Conservation (phyloP, 2,888 invertebrate species). For the Brachycybe producta region DNA sequence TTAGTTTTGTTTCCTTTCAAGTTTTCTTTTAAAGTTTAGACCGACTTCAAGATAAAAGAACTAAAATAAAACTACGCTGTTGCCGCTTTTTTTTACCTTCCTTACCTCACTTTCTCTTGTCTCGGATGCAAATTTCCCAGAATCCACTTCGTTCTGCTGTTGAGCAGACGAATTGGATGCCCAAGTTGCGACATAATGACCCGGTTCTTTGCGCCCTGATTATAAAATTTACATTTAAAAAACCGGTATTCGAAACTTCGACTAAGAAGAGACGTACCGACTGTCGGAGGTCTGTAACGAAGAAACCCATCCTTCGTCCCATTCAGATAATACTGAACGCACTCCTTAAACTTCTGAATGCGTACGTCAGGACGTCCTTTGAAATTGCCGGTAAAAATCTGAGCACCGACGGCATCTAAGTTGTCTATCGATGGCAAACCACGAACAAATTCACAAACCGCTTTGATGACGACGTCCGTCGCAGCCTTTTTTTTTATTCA, state of each 20-base stretch:
- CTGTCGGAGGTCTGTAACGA: constrained; percentile 45
- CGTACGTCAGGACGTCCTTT: constrained; percentile 44
- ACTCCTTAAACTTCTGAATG: constrained; percentile 56
- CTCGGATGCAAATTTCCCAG: constrained; percentile 55
- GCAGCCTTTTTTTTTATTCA: constrained; percentile 38
- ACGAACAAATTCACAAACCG: constrained; percentile 58
- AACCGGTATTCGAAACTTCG: not conserved
- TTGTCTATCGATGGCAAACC: constrained; percentile 54
- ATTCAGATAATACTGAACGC: constrained; percentile 73
- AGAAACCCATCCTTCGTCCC: constrained; percentile 72
- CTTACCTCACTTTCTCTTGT: constrained; percentile 56
- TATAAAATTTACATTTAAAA: not conserved
- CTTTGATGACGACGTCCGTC: constrained; percentile 50
- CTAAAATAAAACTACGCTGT: no score
- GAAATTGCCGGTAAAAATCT: constrained; percentile 45
- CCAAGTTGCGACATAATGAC: constrained; percentile 15
- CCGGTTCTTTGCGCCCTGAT: constrained; percentile 20
- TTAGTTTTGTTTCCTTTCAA: no score
- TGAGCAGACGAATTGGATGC: constrained; percentile 2
- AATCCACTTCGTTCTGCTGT: constrained; percentile 12
- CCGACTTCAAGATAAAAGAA: no score
- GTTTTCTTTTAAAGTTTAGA: no score
- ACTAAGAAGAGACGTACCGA: constrained; percentile 32
- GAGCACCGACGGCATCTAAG: constrained; percentile 53
- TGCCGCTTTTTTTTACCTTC: no score